Base-by-base conservation (phyloP, 92 coral and sea anemone genomes). In the Epizoanthus fatuus region DNA sequence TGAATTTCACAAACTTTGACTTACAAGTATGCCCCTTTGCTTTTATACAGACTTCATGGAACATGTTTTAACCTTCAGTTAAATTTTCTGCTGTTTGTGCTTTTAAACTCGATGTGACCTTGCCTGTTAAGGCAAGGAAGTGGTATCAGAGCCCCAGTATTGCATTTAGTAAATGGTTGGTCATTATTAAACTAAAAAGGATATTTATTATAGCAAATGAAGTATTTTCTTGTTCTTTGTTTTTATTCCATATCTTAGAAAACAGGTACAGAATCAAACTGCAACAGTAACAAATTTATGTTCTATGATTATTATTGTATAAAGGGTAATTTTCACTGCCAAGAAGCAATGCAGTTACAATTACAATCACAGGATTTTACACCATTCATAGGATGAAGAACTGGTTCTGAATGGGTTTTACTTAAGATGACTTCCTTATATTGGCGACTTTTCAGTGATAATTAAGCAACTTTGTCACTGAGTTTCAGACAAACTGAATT, bases 61-160 rank as follows among this genome's bases (percentile, higher is more conserved):
- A 67, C 72, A 67, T 67, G 72, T 67, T 37, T 65, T 32, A 67
- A 67, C 49, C 72, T 67, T 67, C 39, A 67, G 72, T 25, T 67
- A 37, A 32, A 67, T 67, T 35, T 67, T 16, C 72, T 35, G 72
- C 72, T 67, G 39, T 67, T 67, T 37, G 72, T 67, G 72, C 72
- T 67, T 67, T 67, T 65, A 67, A 67, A 67, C 74, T 69, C 19
- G 4, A 69, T 42, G 15, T 42, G 15, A 25, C 74, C 74, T 69
- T 69, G 53, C 74, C 74, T 69, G 22, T 69, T 39, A 32, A 51
- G 74, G n/a, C 53, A 42, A 69, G 49, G 74, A 69, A 42, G 54
- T 69, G 54, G 74, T 39, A 42, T 69, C 54, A 69, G 71, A 32
- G 45, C 45, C 71, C 71, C 44, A 65, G 51, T 68, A 39, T 38